Conservation (phyloP, 2,113 vertebrate species). For the Perognathus longimembris region DNA sequence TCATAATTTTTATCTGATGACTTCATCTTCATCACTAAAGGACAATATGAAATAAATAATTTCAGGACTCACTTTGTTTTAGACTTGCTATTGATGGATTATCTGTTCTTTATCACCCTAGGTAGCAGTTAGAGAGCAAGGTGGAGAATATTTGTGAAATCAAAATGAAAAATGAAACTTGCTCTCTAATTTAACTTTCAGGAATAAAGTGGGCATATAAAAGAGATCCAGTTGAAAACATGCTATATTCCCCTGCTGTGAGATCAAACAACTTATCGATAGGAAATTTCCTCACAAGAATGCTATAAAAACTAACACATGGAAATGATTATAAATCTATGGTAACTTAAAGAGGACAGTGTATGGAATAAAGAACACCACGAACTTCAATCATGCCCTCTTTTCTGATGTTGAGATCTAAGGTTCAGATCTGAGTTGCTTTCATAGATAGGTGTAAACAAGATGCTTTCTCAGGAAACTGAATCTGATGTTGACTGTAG, state of each 20-base stretch:
- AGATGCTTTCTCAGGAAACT: constrained; percentile 35
- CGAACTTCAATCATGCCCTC: not conserved
- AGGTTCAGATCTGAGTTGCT: constrained; percentile 53
- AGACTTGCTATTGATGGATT: not conserved
- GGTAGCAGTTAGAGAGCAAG: not conserved
- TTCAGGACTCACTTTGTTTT: too few relatives aligned
- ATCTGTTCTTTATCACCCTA: not conserved
- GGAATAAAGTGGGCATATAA: not conserved
- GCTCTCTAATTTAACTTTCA: not conserved
- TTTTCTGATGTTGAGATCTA: constrained; percentile 17
- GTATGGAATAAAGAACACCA: not conserved
- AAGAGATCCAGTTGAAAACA: not conserved
- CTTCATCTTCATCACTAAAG: not conserved
- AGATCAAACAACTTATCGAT: not conserved
- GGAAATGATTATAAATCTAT: not conserved
- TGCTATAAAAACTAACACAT: not conserved
- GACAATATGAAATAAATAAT: not conserved
- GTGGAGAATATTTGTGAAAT: not conserved
- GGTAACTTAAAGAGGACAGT: not conserved
- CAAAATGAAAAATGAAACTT: not conserved
- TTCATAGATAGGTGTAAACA: not conserved
- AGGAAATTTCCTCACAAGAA: not conserved
- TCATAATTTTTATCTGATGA: not conserved
- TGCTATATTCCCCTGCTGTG: not conserved
- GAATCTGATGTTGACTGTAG: not conserved